Evolutionary conservation across 2,113 vertebrate genomes (phyloP).

Genomic region (Pseudonaja textilis): DNA sequence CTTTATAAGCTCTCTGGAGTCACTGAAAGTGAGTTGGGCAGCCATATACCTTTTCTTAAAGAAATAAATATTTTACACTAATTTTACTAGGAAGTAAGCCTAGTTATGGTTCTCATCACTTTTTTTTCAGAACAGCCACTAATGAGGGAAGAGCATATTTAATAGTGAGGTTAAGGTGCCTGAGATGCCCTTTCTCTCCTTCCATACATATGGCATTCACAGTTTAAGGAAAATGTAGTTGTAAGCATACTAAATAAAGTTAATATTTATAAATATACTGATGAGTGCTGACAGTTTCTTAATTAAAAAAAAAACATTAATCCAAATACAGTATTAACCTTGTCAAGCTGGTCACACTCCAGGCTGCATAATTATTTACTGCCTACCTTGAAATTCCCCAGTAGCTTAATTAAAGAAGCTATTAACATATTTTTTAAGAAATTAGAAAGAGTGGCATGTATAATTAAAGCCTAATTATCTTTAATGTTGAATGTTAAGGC

Average conservation of each 20-base stretch:
- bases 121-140: background rate
- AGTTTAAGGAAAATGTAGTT: background rate
- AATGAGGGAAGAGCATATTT: background rate
- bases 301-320: background rate
- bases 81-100: background rate
- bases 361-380: conserved; percentile 19
- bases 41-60: background rate
- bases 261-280: conserved; percentile 26
- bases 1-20: background rate
- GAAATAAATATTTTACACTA: background rate
- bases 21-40: background rate
- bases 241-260: conserved; percentile 5
- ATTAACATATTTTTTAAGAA: conserved; percentile 8
- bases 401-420: conserved; percentile 17
- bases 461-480: conserved; percentile 22
- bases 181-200: background rate
- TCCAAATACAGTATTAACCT: conserved; percentile 9
- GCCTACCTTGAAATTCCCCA: conserved; percentile 16
- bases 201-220: background rate
- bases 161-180: background rate
- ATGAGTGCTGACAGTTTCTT: background rate
- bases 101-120: background rate
- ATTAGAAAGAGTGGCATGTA: conserved; percentile 3
- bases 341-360: conserved; percentile 13
- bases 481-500: background rate